These are phyloP conservation scores for Galbula dea DNA, from an alignment of 2,113 vertebrate species.

Conservation along the genomic window DNA sequence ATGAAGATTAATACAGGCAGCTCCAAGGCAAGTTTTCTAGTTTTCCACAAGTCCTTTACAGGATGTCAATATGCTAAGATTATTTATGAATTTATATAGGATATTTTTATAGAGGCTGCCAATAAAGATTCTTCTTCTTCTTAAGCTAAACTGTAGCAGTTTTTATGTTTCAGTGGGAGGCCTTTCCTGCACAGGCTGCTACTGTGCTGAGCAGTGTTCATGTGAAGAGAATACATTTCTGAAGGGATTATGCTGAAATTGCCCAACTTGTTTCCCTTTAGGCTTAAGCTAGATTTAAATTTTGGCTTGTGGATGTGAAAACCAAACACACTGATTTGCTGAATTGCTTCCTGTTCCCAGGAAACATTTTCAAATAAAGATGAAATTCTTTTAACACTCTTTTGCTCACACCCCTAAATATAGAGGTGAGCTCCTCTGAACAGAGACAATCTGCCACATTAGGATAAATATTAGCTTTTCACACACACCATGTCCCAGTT, in stretches of 20 bases:
- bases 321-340: not conserved
- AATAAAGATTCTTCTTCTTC: not conserved
- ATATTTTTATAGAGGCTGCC: conserved; percentile 20
- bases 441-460: not conserved
- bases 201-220: conserved; percentile 6
- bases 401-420: not conserved
- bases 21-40: conserved; percentile 16
- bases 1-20: conserved; percentile 43
- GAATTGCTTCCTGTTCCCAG: conserved; percentile 32
- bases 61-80: conserved; percentile 33
- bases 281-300: conserved; percentile 54
- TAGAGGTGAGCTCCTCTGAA: not conserved
- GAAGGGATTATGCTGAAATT: conserved; percentile 53
- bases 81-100: conserved; percentile 33
- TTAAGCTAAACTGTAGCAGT: not conserved
- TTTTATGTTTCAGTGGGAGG: not conserved
- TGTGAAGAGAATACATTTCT: conserved; percentile 49
- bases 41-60: conserved; percentile 43
- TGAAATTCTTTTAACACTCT: not conserved
- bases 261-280: conserved; percentile 42
- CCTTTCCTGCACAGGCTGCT: conserved; percentile 26
- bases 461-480: conserved; percentile 41
- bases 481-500: not conserved
- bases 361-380: not conserved
- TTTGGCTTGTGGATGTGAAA: conserved; percentile 42